Conservation (phyloP, 2,797 vertebrate species). For the Aphelocoma californica region DNA sequence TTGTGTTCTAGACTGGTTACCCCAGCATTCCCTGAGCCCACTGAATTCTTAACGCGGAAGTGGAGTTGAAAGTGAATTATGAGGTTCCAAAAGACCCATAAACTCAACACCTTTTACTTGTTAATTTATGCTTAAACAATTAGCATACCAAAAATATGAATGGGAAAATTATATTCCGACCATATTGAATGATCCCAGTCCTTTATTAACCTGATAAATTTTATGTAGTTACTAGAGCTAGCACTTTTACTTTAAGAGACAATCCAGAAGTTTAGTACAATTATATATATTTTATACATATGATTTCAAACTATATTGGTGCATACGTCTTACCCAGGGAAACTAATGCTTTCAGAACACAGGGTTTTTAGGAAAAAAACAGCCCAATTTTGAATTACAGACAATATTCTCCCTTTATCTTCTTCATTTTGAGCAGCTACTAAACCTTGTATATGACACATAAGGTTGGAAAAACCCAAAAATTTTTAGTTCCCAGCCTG, state of each 20-base stretch:
- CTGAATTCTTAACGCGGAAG: background rate
- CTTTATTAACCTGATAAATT: background rate
- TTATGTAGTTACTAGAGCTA: background rate
- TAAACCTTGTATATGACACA: background rate
- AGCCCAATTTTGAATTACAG: background rate
- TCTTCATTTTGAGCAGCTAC: background rate
- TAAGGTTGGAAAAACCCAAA: background rate
- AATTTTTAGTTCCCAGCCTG: background rate
- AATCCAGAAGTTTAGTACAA: background rate
- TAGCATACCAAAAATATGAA: background rate
- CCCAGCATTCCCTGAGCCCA: accelerated
- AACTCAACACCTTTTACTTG: background rate
- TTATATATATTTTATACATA: background rate
- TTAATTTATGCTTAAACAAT: background rate
- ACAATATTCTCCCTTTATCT: background rate
- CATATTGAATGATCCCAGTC: background rate
- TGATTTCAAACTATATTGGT: background rate
- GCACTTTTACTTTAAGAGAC: background rate
- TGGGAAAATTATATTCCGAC: background rate
- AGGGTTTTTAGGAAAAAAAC: background rate
- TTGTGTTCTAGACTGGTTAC: background rate
- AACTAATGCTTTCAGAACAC: background rate
- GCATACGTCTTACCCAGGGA: background rate
- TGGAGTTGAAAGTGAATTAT: background rate
- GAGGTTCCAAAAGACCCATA: background rate